Conservation (phyloP, 1,140 invertebrate species). For the Drosophila equinoxialis region DNA sequence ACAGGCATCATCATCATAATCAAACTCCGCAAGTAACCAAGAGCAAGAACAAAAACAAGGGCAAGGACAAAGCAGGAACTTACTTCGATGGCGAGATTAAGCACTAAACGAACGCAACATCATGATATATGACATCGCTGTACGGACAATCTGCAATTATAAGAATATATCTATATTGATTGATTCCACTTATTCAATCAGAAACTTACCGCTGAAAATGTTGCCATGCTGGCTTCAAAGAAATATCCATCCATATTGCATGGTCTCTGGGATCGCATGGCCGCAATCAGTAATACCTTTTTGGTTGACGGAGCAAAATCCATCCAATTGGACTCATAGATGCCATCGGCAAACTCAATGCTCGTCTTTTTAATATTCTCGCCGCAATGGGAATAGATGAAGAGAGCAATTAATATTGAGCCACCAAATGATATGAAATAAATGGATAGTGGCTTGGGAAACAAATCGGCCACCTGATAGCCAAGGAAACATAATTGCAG, state of each 20-base stretch:
- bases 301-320: slow-evolving; percentile 52
- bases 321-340: slow-evolving; percentile 59
- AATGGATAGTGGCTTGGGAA: slow-evolving; percentile 53
- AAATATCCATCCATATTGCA: slow-evolving; percentile 66
- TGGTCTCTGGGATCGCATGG: slow-evolving; percentile 60
- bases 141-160: slow-evolving; percentile 56
- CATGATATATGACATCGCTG: slow-evolving; percentile 69
- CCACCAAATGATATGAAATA: slow-evolving; percentile 62
- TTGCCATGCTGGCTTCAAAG: slow-evolving; percentile 70
- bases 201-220: slow-evolving; percentile 56
- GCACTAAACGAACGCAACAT: slow-evolving; percentile 69
- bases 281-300: slow-evolving; percentile 36
- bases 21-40: not conserved
- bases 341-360: slow-evolving; percentile 48
- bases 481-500: slow-evolving; percentile 67
- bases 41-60: too few relatives aligned
- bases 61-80: not conserved
- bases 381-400: slow-evolving; percentile 69
- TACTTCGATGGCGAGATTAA: slow-evolving; percentile 2
- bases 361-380: slow-evolving; percentile 68
- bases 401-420: slow-evolving; percentile 60
- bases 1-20: not conserved
- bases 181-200: not conserved
- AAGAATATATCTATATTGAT: not conserved
- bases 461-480: slow-evolving; percentile 64